These are phyloP conservation scores for Limulus polyphemus DNA, from an alignment of 2,888 invertebrate genomes.

Conservation along the genomic window DNA sequence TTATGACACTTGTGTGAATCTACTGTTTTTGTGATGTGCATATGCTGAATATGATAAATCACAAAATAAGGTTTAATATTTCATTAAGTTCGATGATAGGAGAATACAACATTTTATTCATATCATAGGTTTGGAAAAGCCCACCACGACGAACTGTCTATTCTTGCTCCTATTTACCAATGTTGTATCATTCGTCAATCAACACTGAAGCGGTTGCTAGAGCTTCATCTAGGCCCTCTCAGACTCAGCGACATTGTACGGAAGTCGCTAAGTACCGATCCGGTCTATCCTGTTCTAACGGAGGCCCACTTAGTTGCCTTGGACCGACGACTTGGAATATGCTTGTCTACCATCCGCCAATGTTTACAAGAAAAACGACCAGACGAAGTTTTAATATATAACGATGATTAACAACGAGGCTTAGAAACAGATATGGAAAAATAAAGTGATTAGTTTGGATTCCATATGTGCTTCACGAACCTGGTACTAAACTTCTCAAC, in stretches of 20 bases:
- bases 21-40: too few relatives aligned
- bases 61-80: too few relatives aligned
- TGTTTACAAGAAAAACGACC: conserved; percentile 44
- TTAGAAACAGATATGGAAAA: too few relatives aligned
- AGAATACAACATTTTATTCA: not conserved
- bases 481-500: too few relatives aligned
- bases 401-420: too few relatives aligned
- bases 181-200: conserved; percentile 84
- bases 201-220: conserved; percentile 63
- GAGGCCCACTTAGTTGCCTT: conserved; percentile 80
- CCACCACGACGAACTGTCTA: conserved; percentile 83
- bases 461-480: too few relatives aligned
- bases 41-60: too few relatives aligned
- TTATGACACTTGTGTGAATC: too few relatives aligned
- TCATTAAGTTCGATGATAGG: too few relatives aligned
- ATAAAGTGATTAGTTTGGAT: too few relatives aligned
- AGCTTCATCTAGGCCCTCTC: conserved; percentile 37
- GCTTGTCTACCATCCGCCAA: conserved; percentile 67
- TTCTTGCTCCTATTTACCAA: conserved; percentile 85
- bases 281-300: conserved; percentile 76
- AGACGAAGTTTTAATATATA: conserved; percentile 25
- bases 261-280: conserved; percentile 64
- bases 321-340: conserved; percentile 68
- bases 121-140: conserved; percentile 64
- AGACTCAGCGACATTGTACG: conserved; percentile 60